Conservation (phyloP, 1,140 invertebrate genomes). For the Drosophila varians region DNA sequence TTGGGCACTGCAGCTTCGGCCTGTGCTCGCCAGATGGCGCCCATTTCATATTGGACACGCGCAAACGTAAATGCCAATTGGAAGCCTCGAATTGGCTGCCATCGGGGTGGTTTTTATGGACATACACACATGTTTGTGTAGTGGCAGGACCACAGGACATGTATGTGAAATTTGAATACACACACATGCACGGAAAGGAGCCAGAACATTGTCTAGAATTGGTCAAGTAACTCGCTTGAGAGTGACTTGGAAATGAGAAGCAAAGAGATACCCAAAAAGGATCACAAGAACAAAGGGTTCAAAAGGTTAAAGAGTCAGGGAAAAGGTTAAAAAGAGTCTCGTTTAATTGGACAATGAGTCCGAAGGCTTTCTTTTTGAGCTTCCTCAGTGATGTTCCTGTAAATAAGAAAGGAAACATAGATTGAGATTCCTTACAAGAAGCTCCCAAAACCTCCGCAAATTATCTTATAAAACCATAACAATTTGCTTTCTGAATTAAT, state of each 20-base stretch:
- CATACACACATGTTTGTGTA: slow-evolving; percentile 11
- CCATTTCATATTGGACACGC: slow-evolving; percentile 69
- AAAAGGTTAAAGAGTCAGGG: not conserved
- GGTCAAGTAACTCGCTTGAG: slow-evolving; percentile 33
- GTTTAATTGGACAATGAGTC: not conserved
- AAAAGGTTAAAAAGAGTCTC: slow-evolving; percentile 6
- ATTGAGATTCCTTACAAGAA: too few relatives aligned
- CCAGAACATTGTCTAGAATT: slow-evolving; percentile 10
- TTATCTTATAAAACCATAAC: too few relatives aligned
- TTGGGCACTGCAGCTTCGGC: slow-evolving; percentile 27
- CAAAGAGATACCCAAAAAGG: slow-evolving; percentile 14
- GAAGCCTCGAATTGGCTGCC: slow-evolving; percentile 55
- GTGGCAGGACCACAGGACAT: slow-evolving; percentile 7
- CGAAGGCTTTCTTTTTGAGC: not conserved
- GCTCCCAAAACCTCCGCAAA: too few relatives aligned
- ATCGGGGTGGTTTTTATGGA: slow-evolving; percentile 63
- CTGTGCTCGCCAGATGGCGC: slow-evolving; percentile 54
- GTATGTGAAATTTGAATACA: slow-evolving; percentile 9
- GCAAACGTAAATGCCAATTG: slow-evolving; percentile 79
- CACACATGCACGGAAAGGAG: not conserved
- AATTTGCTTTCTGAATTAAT: not conserved
- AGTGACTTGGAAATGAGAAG: slow-evolving; percentile 1
- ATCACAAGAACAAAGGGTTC: slow-evolving; percentile 1
- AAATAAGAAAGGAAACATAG: too few relatives aligned
- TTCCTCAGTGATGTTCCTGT: not conserved